Base-by-base conservation (phyloP, 2,888 invertebrate species). In the Eupithecia exiguata region DNA sequence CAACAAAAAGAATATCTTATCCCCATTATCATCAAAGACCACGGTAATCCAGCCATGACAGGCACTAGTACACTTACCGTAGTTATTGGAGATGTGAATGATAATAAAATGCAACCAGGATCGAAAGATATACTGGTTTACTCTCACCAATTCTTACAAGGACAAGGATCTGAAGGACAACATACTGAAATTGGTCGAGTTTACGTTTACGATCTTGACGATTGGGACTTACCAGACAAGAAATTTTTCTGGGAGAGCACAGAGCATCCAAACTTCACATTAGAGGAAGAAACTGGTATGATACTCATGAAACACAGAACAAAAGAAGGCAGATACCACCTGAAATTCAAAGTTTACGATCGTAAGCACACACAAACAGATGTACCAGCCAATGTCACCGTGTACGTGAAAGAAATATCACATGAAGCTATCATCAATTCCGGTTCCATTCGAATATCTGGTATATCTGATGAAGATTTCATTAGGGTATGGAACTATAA, bases 141-240 rank as follows among this genome's bases (percentile, higher is more conserved):
- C 92, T 99, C 99, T 92, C 99, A 99, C 84, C 96, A 98, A 95
- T 99, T 99, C 84, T 69, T 76, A 40, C 96, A 98, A 96, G 97
- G 98, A 18, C 97, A 97, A 91, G 97, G 98, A 72, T 98, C 97
- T 62, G 76, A 76, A 73, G 76, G 73, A 25, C 76, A 76, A 38
- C 98, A 97, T 83, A 98, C 98, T 0, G 97, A 97, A 89, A 97
- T 99, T 78, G 99, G 99, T 49, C 95, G 98, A 77, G 99, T 99
- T 10, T 99, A 99, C 90, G 99, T 99, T 0, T 98, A 98, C 87
- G 99, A 99, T 92, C 94, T 98, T 79, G 99, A 99, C 90, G 99
- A 99, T 89, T 99, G 99, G 99, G 99, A 99, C 93, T 94, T 99
- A 79, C 98, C 98, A 0, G 99, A 99, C 89, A 99, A 99, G 91